phyloP scores from a whole-genome alignment of 2,113 vertebrate species.

The Ameiurus melas region DNA sequence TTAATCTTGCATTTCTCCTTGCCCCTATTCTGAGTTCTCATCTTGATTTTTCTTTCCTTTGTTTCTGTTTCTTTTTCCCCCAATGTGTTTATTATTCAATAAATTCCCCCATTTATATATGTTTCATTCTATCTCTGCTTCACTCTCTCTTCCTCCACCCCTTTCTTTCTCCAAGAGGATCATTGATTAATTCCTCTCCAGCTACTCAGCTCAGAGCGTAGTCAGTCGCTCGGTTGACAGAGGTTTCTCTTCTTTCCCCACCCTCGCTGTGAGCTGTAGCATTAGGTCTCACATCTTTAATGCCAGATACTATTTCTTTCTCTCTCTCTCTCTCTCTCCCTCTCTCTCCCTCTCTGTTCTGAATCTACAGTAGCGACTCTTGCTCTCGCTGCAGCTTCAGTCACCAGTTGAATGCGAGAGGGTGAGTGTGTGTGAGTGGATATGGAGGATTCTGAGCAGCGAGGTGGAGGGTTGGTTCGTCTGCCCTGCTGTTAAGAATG shows the following conservation, averaged over 20 bases:
- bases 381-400: conserved; percentile 20
- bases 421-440: conserved; percentile 24
- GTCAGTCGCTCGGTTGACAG: conserved; percentile 50
- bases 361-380: conserved; percentile 20
- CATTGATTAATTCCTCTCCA: conserved; percentile 60
- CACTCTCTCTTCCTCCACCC: conserved; percentile 28
- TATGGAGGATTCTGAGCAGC: conserved; percentile 40
- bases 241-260: conserved; percentile 10
- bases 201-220: conserved; percentile 51
- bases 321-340: conserved; percentile 40
- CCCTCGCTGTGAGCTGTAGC: conserved; percentile 31
- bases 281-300: conserved; percentile 31
- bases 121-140: neutral
- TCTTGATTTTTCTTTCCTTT: neutral
- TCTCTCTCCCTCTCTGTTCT: conserved; percentile 35
- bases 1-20: neutral
- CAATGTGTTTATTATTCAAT: neutral
- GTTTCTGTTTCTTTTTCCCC: neutral
- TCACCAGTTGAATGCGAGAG: conserved; percentile 54
- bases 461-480: neutral
- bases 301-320: neutral
- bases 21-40: neutral
- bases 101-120: neutral
- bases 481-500: conserved; percentile 15
- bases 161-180: conserved; percentile 39